Evolutionary conservation across 2,888 invertebrate genomes (phyloP).

Genomic region (Germaria angustata): DNA sequence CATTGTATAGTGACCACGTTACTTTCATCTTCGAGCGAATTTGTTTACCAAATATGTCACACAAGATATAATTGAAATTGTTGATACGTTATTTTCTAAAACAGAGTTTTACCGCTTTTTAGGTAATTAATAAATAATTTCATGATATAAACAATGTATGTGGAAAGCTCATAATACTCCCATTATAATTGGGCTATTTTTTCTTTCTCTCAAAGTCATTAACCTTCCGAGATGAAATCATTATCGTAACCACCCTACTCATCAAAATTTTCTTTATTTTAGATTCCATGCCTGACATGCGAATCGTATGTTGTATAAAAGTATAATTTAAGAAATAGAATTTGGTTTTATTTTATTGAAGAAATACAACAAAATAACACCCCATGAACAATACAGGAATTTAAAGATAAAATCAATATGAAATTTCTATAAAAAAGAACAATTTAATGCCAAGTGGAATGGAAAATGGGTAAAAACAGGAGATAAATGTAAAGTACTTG

Average conservation of each 20-base stretch:
- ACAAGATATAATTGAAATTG: too few relatives aligned
- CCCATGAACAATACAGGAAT: slow-evolving; percentile 4
- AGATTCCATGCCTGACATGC: slow-evolving; percentile 8
- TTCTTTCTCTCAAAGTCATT: slow-evolving; percentile 1
- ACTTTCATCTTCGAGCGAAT: too few relatives aligned
- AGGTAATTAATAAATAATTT: neutral
- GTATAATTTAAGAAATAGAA: slow-evolving; percentile 21
- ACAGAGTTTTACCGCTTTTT: neutral
- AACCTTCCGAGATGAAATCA: slow-evolving; percentile 35
- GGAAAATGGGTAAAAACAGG: neutral
- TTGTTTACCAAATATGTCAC: too few relatives aligned
- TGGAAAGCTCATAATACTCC: too few relatives aligned
- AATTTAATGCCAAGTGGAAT: slow-evolving; percentile 15
- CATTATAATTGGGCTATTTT: too few relatives aligned
- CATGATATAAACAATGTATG: neutral
- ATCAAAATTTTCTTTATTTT: slow-evolving; percentile 8
- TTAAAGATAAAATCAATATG: slow-evolving; percentile 44
- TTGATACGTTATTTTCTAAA: neutral
- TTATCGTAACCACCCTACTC: neutral
- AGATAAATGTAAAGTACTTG: neutral
- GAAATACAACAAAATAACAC: slow-evolving; percentile 7
- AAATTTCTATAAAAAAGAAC: neutral
- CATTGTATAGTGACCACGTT: too few relatives aligned
- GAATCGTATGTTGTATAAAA: slow-evolving; percentile 10
- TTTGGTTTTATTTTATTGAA: slow-evolving; percentile 26